Percentiles rank a stretch among this genome's conserved stretches.
Evolutionary conservation across 2,888 invertebrate species (phyloP).

Genomic region (Drosophila meridiana): DNA sequence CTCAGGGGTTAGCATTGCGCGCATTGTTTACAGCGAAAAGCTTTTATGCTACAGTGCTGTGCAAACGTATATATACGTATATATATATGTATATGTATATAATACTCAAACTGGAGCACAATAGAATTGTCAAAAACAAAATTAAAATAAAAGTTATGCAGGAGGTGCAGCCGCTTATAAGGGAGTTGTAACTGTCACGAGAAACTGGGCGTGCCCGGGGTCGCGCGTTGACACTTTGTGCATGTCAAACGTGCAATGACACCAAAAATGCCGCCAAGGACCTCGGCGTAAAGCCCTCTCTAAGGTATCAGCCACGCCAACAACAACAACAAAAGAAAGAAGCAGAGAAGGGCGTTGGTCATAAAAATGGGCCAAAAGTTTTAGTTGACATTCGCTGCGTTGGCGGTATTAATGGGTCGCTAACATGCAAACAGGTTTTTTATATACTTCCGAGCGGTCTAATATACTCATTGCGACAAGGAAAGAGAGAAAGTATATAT

Average conservation of each 20-base stretch:
- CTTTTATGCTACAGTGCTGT: slow-evolving; percentile 35
- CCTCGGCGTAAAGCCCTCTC: slow-evolving; percentile 43
- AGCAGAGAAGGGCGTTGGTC: slow-evolving; percentile 17
- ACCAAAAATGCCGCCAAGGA: slow-evolving; percentile 55
- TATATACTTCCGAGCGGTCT: slow-evolving; percentile 24
- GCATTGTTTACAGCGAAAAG: slow-evolving; percentile 47
- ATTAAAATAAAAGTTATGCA: not conserved
- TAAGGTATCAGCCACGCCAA: slow-evolving; percentile 56
- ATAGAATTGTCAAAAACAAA: slow-evolving; percentile 49
- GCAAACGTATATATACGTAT: not conserved
- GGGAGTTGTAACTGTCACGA: slow-evolving; percentile 11
- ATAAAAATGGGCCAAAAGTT: slow-evolving; percentile 66
- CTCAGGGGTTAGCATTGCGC: slow-evolving; percentile 40
- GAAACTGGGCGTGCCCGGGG: slow-evolving; percentile 46
- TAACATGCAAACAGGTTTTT: slow-evolving; percentile 57
- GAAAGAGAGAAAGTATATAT: too few relatives aligned
- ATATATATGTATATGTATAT: slow-evolving; percentile 14
- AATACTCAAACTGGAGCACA: slow-evolving; percentile 33
- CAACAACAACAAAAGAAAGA: slow-evolving; percentile 7
- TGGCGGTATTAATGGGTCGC: slow-evolving; percentile 60
- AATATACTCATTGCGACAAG: slow-evolving; percentile 2
- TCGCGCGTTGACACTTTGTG: slow-evolving; percentile 63
- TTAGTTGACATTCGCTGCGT: slow-evolving; percentile 48
- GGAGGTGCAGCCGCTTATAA: slow-evolving; percentile 9
- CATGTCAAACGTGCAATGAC: slow-evolving; percentile 72